These are phyloP conservation scores for Glaucomys volans DNA, from an alignment of 2,113 vertebrate species.

Conservation along the genomic window DNA sequence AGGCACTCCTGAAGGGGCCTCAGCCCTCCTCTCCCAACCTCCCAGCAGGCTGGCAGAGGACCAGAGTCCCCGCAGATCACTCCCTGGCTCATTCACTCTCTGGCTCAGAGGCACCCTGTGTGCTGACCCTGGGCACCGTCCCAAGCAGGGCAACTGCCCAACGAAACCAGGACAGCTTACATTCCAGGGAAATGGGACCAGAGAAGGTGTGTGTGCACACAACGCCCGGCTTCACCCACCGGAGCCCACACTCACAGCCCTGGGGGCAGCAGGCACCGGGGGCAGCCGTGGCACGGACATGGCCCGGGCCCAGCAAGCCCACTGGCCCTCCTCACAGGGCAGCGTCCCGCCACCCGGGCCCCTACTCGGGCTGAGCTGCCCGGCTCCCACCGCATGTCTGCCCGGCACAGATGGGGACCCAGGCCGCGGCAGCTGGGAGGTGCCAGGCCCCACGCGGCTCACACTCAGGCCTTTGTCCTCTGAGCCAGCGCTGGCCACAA, in stretches of 20 bases:
- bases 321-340: background rate
- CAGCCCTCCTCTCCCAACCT: background rate
- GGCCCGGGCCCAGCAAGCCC: background rate
- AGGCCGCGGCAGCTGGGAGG: constrained; percentile 79
- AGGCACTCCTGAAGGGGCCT: too few relatives aligned
- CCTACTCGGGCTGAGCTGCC: background rate
- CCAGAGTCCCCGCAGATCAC: background rate
- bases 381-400: background rate
- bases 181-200: background rate
- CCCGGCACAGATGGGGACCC: constrained; percentile 6
- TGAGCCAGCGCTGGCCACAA: constrained; percentile 58
- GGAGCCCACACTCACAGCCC: background rate
- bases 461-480: constrained; percentile 85
- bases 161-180: background rate
- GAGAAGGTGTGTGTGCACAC: background rate
- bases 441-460: constrained; percentile 65
- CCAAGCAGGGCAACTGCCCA: background rate
- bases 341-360: background rate
- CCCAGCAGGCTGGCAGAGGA: background rate
- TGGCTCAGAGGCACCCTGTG: accelerated
- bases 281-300: background rate
- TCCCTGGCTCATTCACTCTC: background rate
- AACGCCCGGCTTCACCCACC: background rate
- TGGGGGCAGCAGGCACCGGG: background rate
- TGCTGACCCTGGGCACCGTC: background rate